Base-by-base conservation (phyloP, 2,113 vertebrate genomes). In the Perca fluviatilis region DNA sequence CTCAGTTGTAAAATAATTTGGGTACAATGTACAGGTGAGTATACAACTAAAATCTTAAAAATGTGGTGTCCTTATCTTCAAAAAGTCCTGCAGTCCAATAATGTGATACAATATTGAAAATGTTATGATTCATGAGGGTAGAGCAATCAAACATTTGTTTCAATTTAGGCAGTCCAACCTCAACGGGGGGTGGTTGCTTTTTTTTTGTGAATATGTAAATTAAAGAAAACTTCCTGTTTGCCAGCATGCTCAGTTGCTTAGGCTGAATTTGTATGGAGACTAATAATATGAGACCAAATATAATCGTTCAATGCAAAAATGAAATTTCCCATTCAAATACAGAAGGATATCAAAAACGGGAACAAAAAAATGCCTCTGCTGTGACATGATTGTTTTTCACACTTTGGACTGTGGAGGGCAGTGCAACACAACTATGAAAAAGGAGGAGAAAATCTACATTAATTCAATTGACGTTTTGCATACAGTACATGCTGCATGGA, bases 361-460 rank as follows among this genome's bases (percentile, higher is more conserved):
- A 4, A 11, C 30, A 3, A 10, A 18, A 19, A 46, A 68, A 60
- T 3, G 11, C 54, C 3, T 71, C 21, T 23, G 16, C 69, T 53
- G 40, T 25, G 11, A 43, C 1, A 12, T 1, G 6, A 21, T 19
- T 16, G 47, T n/a, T 14, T 57, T 85, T 46, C 77, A 27, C 43
- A 14, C 3, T 40, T 40, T 82, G 66, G 36, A 0, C 92, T 84
- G 76, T 65, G 43, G 93, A 71, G 93, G 93, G 91, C 92, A 93
- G 83, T 91, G 54, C 33, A 82, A 73, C 74, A 92, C 82, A 87
- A 60, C 56, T 6, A 15, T 19, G 1, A 30, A 23, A 33, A 7
- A 2, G 6, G 9, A 61, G 7, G 1, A 14, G n/a, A 9, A 5
- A 0, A 33, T 63, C 33, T 68, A 7, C 16, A 58, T 76, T 3